Percentiles rank a stretch among this genome's conserved stretches.
phyloP scores from a whole-genome alignment of 1,140 invertebrate species.

The Apis laboriosa region DNA sequence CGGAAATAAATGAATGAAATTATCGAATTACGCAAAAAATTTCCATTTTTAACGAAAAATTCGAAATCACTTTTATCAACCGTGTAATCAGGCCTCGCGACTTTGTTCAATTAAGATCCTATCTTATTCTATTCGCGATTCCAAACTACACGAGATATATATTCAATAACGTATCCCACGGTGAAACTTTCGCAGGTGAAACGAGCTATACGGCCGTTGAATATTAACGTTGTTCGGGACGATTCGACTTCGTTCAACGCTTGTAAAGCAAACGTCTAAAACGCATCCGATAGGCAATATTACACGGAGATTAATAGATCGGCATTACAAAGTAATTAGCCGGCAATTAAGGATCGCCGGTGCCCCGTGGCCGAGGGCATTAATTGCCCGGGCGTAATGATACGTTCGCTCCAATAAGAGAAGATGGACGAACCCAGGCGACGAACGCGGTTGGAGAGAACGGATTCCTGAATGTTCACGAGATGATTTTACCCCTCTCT shows the following conservation, averaged over 20 bases:
- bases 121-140: not conserved
- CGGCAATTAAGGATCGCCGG: conserved; percentile 37
- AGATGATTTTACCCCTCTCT: conserved; percentile 7
- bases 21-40: not conserved
- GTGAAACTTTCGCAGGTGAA: too few species aligned
- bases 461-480: not conserved
- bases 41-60: not conserved
- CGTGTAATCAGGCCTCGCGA: too few species aligned
- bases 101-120: not conserved
- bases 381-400: conserved; percentile 46
- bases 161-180: not conserved
- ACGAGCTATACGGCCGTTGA: too few species aligned
- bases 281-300: conserved; percentile 34
- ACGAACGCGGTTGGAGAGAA: not conserved
- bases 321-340: conserved; percentile 47
- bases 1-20: not conserved
- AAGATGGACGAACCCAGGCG: conserved; percentile 19
- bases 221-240: not conserved
- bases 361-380: not conserved
- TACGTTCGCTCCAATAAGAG: conserved; percentile 45
- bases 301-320: conserved; percentile 46
- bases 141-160: not conserved
- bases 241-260: conserved; percentile 37
- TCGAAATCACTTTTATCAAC: not conserved
- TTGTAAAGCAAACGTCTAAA: conserved; percentile 10